A percentile compares a stretch with the other conserved stretches of the same genome.
Conservation (phyloP, 1,140 invertebrate species). For the Chymomyza costata region DNA sequence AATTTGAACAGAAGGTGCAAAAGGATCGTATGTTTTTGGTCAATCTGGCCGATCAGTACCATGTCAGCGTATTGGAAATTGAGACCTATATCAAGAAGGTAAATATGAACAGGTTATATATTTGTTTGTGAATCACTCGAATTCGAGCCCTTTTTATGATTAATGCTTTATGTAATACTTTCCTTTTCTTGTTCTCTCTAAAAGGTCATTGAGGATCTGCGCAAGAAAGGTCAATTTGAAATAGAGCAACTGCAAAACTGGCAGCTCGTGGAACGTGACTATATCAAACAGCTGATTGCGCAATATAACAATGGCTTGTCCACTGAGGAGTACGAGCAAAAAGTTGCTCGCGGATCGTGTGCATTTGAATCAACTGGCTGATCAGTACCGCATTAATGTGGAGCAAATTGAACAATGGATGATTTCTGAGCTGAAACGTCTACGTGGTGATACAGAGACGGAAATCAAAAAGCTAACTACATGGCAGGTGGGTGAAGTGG, state of each 20-base stretch:
- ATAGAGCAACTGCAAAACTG: slow-evolving; percentile 60
- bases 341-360: slow-evolving; percentile 52
- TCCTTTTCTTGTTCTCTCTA: too few species aligned
- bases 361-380: slow-evolving; percentile 59
- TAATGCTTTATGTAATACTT: too few species aligned
- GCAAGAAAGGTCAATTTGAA: slow-evolving; percentile 60
- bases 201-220: slow-evolving; percentile 60
- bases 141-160: too few species aligned
- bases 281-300: slow-evolving; percentile 55
- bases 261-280: slow-evolving; percentile 64
- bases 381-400: slow-evolving; percentile 62
- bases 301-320: slow-evolving; percentile 56
- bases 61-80: slow-evolving; percentile 60
- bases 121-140: too few species aligned
- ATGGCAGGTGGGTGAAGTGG: slow-evolving; percentile 59
- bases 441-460: slow-evolving; percentile 46
- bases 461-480: slow-evolving; percentile 48
- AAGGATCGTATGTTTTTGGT: slow-evolving; percentile 57
- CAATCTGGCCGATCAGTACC: slow-evolving; percentile 62
- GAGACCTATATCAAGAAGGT: slow-evolving; percentile 60
- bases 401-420: slow-evolving; percentile 71
- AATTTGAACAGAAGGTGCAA: slow-evolving; percentile 63
- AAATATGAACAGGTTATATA: too few species aligned
- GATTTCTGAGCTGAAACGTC: slow-evolving; percentile 56
- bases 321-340: slow-evolving; percentile 56